Evolutionary conservation across 2,113 vertebrate species (phyloP).

Genomic region (Ceyx margarethae): DNA sequence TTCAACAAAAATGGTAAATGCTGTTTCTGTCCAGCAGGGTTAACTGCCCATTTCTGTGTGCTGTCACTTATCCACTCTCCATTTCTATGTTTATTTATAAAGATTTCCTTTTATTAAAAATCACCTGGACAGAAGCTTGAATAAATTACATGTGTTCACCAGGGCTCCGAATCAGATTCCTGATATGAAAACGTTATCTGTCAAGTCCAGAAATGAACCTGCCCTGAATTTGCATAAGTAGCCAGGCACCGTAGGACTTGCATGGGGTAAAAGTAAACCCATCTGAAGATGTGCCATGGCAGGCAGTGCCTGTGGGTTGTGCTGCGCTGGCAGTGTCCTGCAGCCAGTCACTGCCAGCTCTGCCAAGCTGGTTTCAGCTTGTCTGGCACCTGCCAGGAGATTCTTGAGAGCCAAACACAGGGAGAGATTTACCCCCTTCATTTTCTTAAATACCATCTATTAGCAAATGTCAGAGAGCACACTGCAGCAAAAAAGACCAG

Average conservation of each 20-base stretch:
- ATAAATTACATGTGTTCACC: not conserved
- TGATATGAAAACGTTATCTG: not conserved
- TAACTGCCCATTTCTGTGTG: not conserved
- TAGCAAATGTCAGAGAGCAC: not conserved
- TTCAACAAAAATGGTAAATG: not conserved
- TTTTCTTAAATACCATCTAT: not conserved
- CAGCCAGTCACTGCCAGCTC: not conserved
- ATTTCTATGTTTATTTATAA: not conserved
- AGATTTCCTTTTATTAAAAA: not conserved
- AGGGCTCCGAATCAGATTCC: not conserved
- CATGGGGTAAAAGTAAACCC: not conserved
- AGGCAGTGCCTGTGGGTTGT: not conserved
- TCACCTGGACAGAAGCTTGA: not conserved
- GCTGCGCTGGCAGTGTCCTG: not conserved
- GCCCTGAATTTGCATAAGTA: not conserved
- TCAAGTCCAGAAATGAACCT: not conserved
- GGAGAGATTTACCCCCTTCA: not conserved
- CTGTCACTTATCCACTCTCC: not conserved
- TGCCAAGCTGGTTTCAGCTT: rapidly evolving
- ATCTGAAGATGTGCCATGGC: not conserved
- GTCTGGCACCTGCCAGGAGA: not conserved
- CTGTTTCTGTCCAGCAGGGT: not conserved
- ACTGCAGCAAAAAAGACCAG: not conserved
- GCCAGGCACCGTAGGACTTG: not conserved
- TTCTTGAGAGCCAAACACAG: not conserved